Evolutionary conservation across 1,140 invertebrate species (phyloP).

Genomic region (Nautilus pompilius): DNA sequence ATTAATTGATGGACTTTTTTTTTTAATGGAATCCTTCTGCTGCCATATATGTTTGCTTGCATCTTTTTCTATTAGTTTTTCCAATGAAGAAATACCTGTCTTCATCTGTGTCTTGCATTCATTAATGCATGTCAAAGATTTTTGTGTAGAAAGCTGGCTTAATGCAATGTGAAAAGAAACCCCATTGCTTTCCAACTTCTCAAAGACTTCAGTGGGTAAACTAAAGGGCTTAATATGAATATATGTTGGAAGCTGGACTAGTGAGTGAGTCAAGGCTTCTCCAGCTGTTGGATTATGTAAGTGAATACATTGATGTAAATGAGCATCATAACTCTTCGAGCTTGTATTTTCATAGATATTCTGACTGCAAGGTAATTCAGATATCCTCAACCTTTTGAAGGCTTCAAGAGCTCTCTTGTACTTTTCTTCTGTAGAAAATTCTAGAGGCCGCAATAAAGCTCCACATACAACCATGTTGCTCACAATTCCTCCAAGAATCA

Average conservation of each 20-base stretch:
- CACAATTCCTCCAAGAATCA: conserved; percentile 77
- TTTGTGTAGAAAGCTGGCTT: neutral
- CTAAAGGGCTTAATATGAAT: neutral
- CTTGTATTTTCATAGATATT: neutral
- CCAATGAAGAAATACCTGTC: neutral
- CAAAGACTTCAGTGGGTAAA: neutral
- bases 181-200: neutral
- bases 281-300: neutral
- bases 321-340: neutral
- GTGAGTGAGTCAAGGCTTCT: neutral
- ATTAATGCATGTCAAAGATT: neutral
- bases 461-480: conserved; percentile 78
- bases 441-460: conserved; percentile 74
- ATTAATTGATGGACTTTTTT: neutral
- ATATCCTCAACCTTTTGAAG: conserved; percentile 38
- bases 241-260: conserved; percentile 9
- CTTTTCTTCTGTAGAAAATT: conserved; percentile 35
- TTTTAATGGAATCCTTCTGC: neutral
- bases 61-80: neutral
- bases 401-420: conserved; percentile 24
- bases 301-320: neutral
- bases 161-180: neutral
- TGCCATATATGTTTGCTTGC: neutral
- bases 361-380: conserved; percentile 10
- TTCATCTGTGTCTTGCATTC: neutral